Base-by-base conservation (phyloP, 30 jellyfish, hydroid and myxozoan genomes). In the Nemopilema nomurai region DNA sequence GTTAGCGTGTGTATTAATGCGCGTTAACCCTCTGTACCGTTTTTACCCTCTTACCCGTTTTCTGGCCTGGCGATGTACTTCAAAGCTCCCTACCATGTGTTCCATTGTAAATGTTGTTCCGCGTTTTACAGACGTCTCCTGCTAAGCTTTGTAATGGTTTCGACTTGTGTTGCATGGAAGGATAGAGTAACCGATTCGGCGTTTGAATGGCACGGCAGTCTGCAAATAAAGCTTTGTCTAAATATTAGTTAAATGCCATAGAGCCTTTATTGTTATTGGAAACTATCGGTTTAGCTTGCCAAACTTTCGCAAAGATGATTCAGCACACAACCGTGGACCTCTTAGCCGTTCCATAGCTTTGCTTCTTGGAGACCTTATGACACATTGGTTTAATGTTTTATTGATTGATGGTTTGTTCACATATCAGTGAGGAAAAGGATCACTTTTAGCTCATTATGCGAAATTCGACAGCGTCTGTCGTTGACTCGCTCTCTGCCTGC, bases 141-240 rank as follows among this genome's bases (percentile, higher is more conserved):
- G 41, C 75, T 66, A n/a, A 41, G 79, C 81, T 49, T 19, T 70
- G 67, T 63, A 80, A 63, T 62, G 82, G 41, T 65, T 80, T 80
- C 89, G 65, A 63, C 65, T 67, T 64, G 32, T 26, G 73, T 80
- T 65, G 81, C 74, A 66, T 6, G 81, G 89, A 80, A 80, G 73
- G 89, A 80, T 80, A 80, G 53, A 57, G 74, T 65, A 80, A 71
- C 81, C 81, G 23, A 71, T 28, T 71, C 81, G 63, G 81, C 29
- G 33, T 71, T 28, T 28, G 29, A 20, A 25, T 71, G 29, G 52
- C 41, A 30, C 57, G 13, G 57, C 57, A 41, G 57, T 41, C 57
- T 41, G 57, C 57, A 41, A 41, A 41, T 41, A 41, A 41, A 41
- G 57, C 57, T 41, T 13, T 41, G 57, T 41, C 57, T 41, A 41